A percentile compares a stretch with the other conserved stretches of the same genome.
phyloP scores from a whole-genome alignment of 2,888 invertebrate genomes.

The Nephrocerus scutellatus region DNA sequence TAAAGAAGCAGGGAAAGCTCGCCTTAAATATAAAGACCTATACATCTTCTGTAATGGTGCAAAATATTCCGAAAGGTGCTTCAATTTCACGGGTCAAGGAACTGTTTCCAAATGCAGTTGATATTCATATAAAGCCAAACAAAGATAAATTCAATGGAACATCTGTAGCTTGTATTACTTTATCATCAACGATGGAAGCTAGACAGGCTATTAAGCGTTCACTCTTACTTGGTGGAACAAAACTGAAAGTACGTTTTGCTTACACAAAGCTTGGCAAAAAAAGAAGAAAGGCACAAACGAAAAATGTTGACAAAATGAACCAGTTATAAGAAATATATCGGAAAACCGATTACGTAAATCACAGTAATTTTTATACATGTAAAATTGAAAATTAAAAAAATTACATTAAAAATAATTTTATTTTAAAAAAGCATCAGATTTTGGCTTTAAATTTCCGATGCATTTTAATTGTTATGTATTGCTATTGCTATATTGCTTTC shows the following conservation, averaged over 20 bases:
- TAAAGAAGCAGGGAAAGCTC: constrained; percentile 31
- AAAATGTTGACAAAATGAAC: too few relatives aligned
- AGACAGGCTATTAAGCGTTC: constrained; percentile 28
- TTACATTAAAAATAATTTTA: too few relatives aligned
- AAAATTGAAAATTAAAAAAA: too few relatives aligned
- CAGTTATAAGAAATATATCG: too few relatives aligned
- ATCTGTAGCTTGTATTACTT: constrained; percentile 34
- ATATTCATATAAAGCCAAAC: constrained; percentile 34
- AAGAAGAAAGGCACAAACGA: too few relatives aligned
- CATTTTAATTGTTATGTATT: too few relatives aligned
- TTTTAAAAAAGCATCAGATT: too few relatives aligned
- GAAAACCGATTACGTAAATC: too few relatives aligned
- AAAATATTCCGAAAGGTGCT: constrained; percentile 35
- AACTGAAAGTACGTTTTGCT: constrained; percentile 30
- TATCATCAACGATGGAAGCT: constrained; percentile 37
- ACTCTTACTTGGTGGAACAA: constrained; percentile 27
- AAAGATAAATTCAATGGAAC: constrained; percentile 27
- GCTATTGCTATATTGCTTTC: too few relatives aligned
- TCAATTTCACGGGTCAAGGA: constrained; percentile 32
- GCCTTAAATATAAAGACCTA: constrained; percentile 24
- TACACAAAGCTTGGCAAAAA: background rate
- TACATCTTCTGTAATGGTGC: constrained; percentile 35
- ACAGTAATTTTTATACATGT: too few relatives aligned
- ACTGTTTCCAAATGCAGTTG: constrained; percentile 37
- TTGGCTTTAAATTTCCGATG: too few relatives aligned